Percentiles rank a stretch among this genome's conserved stretches.
Evolutionary conservation across 1,140 invertebrate genomes (phyloP).

Genomic region (Orchesella cincta): DNA sequence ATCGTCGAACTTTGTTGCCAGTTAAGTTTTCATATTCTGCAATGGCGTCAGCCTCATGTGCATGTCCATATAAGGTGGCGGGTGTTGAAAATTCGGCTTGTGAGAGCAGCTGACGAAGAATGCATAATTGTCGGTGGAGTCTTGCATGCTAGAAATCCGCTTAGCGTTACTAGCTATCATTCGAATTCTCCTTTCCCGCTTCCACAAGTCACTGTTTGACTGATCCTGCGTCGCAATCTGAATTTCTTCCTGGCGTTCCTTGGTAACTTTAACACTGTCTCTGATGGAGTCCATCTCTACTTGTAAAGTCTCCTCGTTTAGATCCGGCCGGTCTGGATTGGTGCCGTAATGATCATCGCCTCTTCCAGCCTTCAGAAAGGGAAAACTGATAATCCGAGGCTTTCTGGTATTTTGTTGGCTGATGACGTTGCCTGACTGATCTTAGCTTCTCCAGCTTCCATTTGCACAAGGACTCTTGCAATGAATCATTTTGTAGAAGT

Average conservation of each 20-base stretch:
- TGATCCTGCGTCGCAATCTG: constrained; percentile 24
- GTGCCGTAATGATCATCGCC: constrained; percentile 7
- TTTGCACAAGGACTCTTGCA: background rate
- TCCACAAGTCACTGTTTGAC: constrained; percentile 12
- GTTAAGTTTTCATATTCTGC: background rate
- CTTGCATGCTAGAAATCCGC: constrained; percentile 2
- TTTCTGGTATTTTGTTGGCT: background rate
- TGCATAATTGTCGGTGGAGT: constrained; percentile 27
- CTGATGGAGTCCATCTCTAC: background rate
- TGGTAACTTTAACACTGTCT: background rate
- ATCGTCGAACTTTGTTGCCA: background rate
- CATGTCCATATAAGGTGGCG: constrained; percentile 2
- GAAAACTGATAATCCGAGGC: background rate
- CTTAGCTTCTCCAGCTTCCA: background rate
- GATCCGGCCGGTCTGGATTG: background rate
- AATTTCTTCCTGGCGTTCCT: background rate
- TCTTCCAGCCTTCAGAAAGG: background rate
- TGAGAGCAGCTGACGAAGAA: background rate
- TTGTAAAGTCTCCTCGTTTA: background rate
- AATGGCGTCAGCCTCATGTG: constrained; percentile 18
- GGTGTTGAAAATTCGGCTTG: background rate
- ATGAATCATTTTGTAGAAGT: background rate
- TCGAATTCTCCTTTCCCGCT: background rate
- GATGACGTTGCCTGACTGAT: background rate
- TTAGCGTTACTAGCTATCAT: constrained; percentile 34